Base-by-base conservation (phyloP, 2,888 invertebrate species). In the Ischnus inquisitorius region DNA sequence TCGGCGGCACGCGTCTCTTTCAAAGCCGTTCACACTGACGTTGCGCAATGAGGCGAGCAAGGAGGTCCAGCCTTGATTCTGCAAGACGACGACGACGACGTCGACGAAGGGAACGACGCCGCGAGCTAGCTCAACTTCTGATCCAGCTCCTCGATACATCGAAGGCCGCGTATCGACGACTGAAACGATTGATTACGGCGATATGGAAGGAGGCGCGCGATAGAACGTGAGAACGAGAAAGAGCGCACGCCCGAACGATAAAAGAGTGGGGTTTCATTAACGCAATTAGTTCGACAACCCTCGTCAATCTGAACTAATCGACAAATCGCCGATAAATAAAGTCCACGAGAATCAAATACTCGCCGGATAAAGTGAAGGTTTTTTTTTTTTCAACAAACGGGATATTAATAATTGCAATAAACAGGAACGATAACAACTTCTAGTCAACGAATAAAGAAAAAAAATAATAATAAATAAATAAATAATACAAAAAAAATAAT, bases 1-100 rank as follows among this genome's bases (percentile, higher is more conserved):
- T 60, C 43, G 54, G 68, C 68, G 77, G 77, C 77, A 77, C 68
- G 77, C 77, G 77, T 62, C 62, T 46, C 68, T 34, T 60, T 77
- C 34, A 41, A 46, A 76, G 28, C 54, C 60, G 28, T 60, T 60
- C 68, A 34, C 60, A 60, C 48, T 22, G 25, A 22, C 14, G 12
- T 77, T 77, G 77, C 43, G 68, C 77, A 77, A 77, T 12, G 68
- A 14, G 12, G 43, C 57, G 4, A 34, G 34, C 74, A 8, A 39
- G 22, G 65, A 4, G 54, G 25, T 65, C 65, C 64, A 75, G 75
- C 64, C 65, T 76, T 76, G 75, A 76, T 67, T 54, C 25, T 41
- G 41, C 41, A 43, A 28, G 43, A 72, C 43, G 43, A 39, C 69
- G n/a, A 46, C 67, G 67, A 14, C 65, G 65, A 19, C 64, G 19